Evolutionary conservation across 2,797 vertebrate genomes (phyloP), one percentile per base, ranked within the genome.

Genomic region (Sarcoramphus papa): DNA sequence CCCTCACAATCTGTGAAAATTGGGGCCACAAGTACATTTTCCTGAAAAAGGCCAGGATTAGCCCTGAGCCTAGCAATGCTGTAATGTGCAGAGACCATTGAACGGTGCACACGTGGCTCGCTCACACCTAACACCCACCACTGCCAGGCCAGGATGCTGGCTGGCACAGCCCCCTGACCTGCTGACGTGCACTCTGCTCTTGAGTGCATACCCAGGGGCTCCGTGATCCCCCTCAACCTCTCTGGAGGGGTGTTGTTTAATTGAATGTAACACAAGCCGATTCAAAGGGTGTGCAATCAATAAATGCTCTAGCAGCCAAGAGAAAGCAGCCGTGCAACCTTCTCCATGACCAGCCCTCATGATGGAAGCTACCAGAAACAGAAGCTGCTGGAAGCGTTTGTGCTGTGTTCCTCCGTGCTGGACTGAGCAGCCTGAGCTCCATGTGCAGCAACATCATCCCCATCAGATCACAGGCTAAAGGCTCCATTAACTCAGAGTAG

Each of bases 71-170:
- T 50, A 45, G 43, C 53, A 57, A 37, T 3, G 47, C 45, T 24
- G 64, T 31, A 47, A 18, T 0, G 0, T n/a, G n/a, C 43, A 1
- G 2, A 6, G 68, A 16, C n/a, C 63, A 43, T 3, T 0, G 1
- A 63, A 40, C 0, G 2, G 24, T 17, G 19, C 45, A 22, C 0
- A 0, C 0, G 2, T 14, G 50, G 40, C 35, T 93, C 1, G 0
- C 28, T 69, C 50, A 40, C 27, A 24, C 33, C 48, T 31, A 41
- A 13, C 22, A 60, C 45, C 23, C 64, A 23, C 30, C 25, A 2
- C n/a, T 6, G 69, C 91, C 74, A 73, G 41, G 53, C 59, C 48
- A 31, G 33, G 41, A 20, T n/a, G 54, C 21, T 65, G 68, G 56
- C 69, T 65, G 68, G 56, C 69, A 82, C n/a, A 63, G 35, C 35